Conservation (phyloP, 1,140 invertebrate genomes). For the Oryctes rhinoceros region DNA sequence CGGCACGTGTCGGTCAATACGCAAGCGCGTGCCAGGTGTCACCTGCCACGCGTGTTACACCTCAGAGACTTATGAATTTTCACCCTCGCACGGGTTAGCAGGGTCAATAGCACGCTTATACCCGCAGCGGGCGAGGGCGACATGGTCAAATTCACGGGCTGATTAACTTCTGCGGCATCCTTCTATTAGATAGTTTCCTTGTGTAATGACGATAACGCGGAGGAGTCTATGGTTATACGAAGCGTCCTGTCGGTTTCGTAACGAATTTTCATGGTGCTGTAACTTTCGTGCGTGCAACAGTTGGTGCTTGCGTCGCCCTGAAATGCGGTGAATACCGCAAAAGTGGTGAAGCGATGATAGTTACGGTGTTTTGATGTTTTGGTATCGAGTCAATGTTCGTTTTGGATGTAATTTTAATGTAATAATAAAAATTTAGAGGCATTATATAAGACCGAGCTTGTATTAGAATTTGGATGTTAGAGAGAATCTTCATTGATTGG, state of each 20-base stretch:
- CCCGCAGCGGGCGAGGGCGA: background rate
- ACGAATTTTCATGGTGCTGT: conserved; percentile 3
- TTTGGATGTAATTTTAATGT: no score
- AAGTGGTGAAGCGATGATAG: no score
- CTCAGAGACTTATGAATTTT: conserved; percentile 18
- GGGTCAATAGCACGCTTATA: background rate
- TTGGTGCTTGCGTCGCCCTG: background rate
- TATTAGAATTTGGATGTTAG: no score
- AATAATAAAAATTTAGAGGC: no score
- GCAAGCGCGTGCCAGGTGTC: conserved; percentile 35
- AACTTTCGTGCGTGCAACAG: conserved; percentile 3
- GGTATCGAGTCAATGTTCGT: no score
- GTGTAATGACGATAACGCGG: background rate
- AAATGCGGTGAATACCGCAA: no score
- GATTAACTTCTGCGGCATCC: background rate
- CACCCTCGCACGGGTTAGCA: background rate
- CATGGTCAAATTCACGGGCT: background rate
- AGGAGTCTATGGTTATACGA: background rate
- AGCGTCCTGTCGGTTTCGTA: background rate
- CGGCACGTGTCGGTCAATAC: conserved; percentile 23
- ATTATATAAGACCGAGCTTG: no score
- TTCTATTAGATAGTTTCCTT: background rate
- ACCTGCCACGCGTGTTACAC: conserved; percentile 10
- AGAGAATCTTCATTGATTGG: no score
- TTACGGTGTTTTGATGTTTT: no score